Conservation (phyloP, 2,888 invertebrate species). For the Habroteleia sp. region DNA sequence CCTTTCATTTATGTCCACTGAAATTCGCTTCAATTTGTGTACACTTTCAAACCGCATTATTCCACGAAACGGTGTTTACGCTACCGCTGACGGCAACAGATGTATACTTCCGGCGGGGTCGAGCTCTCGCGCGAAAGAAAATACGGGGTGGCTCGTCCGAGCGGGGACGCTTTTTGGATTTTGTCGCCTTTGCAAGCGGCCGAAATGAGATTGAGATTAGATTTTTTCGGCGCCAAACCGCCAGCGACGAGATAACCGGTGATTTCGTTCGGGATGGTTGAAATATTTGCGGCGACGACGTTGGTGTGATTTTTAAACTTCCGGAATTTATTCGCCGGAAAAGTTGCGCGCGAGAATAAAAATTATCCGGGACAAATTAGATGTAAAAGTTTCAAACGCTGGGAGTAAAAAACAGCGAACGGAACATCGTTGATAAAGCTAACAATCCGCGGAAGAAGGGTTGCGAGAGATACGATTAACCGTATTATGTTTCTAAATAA, state of each 20-base stretch:
- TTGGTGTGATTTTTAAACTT: conserved; percentile 33
- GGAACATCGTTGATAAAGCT: no score
- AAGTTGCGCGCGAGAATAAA: conserved; percentile 16
- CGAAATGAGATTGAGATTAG: conserved; percentile 47
- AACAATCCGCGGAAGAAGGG: no score
- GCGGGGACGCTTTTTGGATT: conserved; percentile 14
- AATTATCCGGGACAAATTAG: background rate
- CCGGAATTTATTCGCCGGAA: conserved; percentile 31
- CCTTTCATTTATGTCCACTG: conserved; percentile 26
- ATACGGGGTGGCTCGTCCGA: background rate
- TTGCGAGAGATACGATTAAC: no score
- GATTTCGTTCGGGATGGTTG: conserved; percentile 33
- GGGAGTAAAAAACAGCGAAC: background rate
- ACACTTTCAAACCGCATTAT: conserved; percentile 20
- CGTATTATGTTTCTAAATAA: no score
- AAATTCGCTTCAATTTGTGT: conserved; percentile 35
- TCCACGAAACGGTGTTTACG: conserved; percentile 22
- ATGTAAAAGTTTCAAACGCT: background rate
- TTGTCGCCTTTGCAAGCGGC: conserved; percentile 33
- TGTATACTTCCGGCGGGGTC: conserved; percentile 23
- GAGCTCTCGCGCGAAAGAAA: background rate
- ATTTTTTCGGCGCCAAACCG: conserved; percentile 31
- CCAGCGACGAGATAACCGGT: conserved; percentile 8
- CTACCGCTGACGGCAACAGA: conserved; percentile 34
- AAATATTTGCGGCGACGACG: conserved; percentile 29